A percentile compares a stretch with the other conserved stretches of the same genome.
These are phyloP conservation scores for Clusia tigrina DNA, from an alignment of 2,888 invertebrate species.

Conservation along the genomic window DNA sequence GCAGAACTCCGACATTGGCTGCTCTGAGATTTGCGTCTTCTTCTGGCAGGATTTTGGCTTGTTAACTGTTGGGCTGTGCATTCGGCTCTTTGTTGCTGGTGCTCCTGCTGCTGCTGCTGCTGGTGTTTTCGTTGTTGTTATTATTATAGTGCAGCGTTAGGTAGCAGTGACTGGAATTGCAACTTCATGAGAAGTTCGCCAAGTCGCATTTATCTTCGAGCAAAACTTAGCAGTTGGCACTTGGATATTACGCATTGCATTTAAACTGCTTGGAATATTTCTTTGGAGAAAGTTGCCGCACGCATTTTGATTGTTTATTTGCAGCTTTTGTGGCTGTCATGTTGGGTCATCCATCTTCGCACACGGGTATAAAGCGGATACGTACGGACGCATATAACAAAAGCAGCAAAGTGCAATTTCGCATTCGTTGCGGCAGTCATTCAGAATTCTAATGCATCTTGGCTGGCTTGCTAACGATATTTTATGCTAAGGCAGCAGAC, in stretches of 20 bases:
- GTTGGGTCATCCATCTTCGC: constrained; percentile 11
- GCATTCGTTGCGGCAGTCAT: neutral
- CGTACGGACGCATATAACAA: neutral
- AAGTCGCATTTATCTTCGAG: constrained; percentile 16
- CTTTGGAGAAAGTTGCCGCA: neutral
- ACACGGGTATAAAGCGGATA: neutral
- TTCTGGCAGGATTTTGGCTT: neutral
- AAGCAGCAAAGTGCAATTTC: neutral
- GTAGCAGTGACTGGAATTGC: neutral
- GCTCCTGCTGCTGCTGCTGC: constrained; percentile 3
- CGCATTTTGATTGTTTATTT: constrained; percentile 4
- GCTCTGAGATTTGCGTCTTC: neutral
- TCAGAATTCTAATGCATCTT: too few relatives aligned
- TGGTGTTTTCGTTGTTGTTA: constrained; percentile 2
- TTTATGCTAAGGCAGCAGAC: too few relatives aligned
- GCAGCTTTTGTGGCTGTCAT: constrained; percentile 14
- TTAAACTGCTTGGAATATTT: neutral
- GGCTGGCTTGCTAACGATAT: too few relatives aligned
- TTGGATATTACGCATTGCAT: neutral
- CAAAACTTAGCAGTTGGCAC: neutral
- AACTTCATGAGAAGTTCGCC: neutral
- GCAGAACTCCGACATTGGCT: neutral
- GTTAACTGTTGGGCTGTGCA: neutral
- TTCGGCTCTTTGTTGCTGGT: constrained; percentile 2
- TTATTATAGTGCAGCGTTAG: neutral